Conservation (phyloP, 2,797 vertebrate species). For the Anguilla obscura region DNA sequence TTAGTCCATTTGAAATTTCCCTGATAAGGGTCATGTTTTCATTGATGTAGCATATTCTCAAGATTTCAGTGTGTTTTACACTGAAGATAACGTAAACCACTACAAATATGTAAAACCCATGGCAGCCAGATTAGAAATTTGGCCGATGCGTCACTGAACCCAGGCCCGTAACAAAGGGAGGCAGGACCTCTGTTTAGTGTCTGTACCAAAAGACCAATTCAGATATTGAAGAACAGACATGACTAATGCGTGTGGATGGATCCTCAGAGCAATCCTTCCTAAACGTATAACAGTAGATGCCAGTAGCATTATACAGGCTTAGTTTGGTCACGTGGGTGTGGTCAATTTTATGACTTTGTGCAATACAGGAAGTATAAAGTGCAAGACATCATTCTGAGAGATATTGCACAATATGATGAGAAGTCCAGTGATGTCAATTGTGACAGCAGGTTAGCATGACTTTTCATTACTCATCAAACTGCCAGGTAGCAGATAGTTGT, state of each 20-base stretch:
- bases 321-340: not conserved
- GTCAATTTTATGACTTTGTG: not conserved
- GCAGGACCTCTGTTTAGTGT: not conserved
- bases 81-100: not conserved
- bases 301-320: not conserved
- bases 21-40: not conserved
- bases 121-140: not conserved
- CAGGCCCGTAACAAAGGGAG: not conserved
- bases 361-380: not conserved
- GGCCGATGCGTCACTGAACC: not conserved
- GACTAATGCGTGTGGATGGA: not conserved
- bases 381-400: not conserved
- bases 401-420: not conserved
- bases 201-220: not conserved
- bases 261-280: not conserved
- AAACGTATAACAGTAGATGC: not conserved
- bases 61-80: no score
- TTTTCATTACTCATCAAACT: not conserved
- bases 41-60: no score
- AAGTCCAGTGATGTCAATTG: not conserved
- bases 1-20: not conserved
- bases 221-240: not conserved
- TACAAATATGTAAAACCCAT: not conserved
- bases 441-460: not conserved
- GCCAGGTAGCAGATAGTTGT: not conserved